These are phyloP conservation scores for Rhamphomyia laevipes DNA, from an alignment of 2,888 invertebrate genomes.

Conservation along the genomic window DNA sequence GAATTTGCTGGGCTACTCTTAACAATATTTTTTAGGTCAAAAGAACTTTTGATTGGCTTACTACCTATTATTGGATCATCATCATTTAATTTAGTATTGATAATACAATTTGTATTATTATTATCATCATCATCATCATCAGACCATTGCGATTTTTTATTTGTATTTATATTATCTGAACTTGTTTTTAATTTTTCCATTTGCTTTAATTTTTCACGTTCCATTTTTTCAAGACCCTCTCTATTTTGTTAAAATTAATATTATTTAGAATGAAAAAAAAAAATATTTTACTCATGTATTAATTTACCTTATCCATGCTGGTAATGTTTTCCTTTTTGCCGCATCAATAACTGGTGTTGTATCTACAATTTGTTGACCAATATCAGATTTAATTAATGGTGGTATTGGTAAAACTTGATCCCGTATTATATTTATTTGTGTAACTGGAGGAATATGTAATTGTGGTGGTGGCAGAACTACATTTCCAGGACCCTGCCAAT, in stretches of 20 bases:
- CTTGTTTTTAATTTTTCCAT: constrained; percentile 49
- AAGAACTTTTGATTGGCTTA: background rate
- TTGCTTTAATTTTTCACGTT: constrained; percentile 80
- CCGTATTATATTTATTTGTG: constrained; percentile 27
- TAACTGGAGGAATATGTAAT: constrained; percentile 15
- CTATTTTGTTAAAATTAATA: constrained; percentile 19
- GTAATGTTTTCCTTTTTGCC: constrained; percentile 76
- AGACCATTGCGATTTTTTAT: background rate
- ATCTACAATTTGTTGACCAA: constrained; percentile 12
- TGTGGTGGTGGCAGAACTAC: constrained; percentile 14
- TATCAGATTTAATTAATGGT: constrained; percentile 12
- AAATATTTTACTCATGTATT: background rate
- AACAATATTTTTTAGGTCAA: background rate
- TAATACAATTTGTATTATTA: constrained; percentile 14
- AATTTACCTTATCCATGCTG: constrained; percentile 96
- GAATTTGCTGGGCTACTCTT: background rate
- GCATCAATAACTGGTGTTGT: constrained; percentile 52
- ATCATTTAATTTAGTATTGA: background rate
- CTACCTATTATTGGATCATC: background rate
- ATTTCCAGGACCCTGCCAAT: background rate
- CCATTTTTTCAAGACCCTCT: constrained; percentile 92
- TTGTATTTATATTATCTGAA: too few species aligned
- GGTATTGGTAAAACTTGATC: constrained; percentile 17
- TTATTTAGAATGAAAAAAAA: background rate
- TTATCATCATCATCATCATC: constrained; percentile 16